Percentiles rank a stretch among this genome's conserved stretches.
Evolutionary conservation across 64 coral and sea anemone genomes (phyloP).

Genomic region (Montipora foliosa): DNA sequence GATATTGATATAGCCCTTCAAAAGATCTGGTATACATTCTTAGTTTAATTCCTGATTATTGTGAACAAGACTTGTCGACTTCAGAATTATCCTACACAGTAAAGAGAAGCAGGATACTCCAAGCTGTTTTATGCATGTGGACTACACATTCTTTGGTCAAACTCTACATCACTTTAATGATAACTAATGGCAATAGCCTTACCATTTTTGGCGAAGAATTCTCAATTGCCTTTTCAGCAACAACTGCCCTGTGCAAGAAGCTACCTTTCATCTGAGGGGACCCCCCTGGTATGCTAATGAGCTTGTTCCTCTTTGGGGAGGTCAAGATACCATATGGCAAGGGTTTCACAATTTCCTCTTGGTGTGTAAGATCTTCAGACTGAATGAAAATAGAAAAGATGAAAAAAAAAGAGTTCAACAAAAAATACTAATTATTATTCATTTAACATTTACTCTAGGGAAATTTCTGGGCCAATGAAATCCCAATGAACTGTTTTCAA

Average conservation of each 20-base stretch:
- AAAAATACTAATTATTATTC: not conserved
- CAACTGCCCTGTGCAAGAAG: slow-evolving; percentile 83
- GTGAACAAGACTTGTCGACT: no score
- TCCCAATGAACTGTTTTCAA: no score
- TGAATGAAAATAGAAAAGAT: not conserved
- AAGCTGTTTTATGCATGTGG: not conserved
- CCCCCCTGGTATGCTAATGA: slow-evolving; percentile 7
- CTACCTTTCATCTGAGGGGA: slow-evolving; percentile 91
- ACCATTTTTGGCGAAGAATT: slow-evolving; percentile 80
- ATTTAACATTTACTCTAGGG: no score
- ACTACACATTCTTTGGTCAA: not conserved
- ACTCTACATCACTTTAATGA: not conserved
- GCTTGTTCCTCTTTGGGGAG: slow-evolving; percentile 74
- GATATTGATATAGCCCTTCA: no score
- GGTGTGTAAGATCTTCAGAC: slow-evolving; percentile 62
- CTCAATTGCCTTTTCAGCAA: slow-evolving; percentile 77
- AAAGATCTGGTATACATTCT: no score
- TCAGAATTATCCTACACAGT: no score
- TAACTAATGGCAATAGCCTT: not conserved
- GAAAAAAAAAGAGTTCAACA: not conserved
- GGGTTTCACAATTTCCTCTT: slow-evolving; percentile 23
- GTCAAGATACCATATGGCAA: slow-evolving; percentile 45
- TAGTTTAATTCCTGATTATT: no score
- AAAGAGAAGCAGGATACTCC: no score
- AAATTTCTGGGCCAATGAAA: no score